These are phyloP conservation scores for Standfussiana lucernea DNA, from an alignment of 2,888 invertebrate species.

Conservation along the genomic window DNA sequence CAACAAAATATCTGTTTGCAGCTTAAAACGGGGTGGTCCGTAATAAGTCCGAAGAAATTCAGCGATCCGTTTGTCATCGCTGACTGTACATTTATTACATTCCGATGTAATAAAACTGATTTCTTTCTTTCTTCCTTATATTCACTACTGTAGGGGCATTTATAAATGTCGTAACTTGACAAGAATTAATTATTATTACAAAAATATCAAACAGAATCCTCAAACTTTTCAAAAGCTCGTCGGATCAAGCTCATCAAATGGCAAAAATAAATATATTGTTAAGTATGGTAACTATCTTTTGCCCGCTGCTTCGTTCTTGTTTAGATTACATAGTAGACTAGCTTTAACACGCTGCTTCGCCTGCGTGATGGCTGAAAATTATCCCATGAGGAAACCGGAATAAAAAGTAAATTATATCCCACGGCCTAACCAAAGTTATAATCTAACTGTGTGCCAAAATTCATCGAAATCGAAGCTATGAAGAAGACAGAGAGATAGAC, in stretches of 20 bases:
- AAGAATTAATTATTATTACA: neutral
- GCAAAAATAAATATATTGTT: neutral
- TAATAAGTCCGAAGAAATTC: neutral
- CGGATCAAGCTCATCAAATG: neutral
- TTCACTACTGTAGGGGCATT: neutral
- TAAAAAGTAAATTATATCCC: no score
- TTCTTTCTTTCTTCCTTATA: neutral
- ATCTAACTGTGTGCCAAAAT: neutral
- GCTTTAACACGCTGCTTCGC: neutral
- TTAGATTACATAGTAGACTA: neutral
- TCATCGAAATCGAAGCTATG: neutral
- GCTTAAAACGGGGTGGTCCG: neutral
- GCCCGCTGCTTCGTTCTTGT: neutral
- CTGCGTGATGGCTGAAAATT: neutral
- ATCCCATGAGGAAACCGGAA: neutral
- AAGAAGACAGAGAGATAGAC: neutral
- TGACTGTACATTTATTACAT: slow-evolving; percentile 18
- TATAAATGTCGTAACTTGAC: neutral
- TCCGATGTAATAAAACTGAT: slow-evolving; percentile 1
- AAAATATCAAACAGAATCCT: neutral
- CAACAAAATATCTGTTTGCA: neutral
- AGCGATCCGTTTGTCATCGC: neutral
- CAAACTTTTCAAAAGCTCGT: neutral
- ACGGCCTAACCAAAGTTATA: no score
- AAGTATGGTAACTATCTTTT: neutral